These are phyloP conservation scores for Apomyelois bistriatella DNA, from an alignment of 2,888 invertebrate genomes.

Conservation along the genomic window DNA sequence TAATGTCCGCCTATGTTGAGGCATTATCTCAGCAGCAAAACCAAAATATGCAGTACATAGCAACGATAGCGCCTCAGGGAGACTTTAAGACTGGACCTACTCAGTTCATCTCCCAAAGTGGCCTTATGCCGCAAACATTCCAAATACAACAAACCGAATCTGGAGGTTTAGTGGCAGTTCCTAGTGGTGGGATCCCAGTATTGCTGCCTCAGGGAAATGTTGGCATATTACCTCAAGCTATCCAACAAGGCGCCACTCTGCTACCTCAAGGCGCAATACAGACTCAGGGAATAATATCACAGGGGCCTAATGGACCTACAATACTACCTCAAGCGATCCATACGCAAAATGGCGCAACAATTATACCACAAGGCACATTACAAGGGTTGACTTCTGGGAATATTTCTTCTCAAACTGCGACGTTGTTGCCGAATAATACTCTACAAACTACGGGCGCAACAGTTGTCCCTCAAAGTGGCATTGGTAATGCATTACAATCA, in stretches of 20 bases:
- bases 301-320: slow-evolving; percentile 79
- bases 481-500: slow-evolving; percentile 68
- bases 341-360: slow-evolving; percentile 80
- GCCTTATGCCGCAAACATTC: slow-evolving; percentile 79
- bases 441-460: slow-evolving; percentile 62
- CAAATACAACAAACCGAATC: slow-evolving; percentile 82
- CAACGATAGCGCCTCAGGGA: slow-evolving; percentile 83
- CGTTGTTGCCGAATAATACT: slow-evolving; percentile 60
- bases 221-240: slow-evolving; percentile 69
- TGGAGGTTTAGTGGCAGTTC: slow-evolving; percentile 80
- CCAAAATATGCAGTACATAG: slow-evolving; percentile 88
- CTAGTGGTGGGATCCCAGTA: slow-evolving; percentile 81
- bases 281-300: slow-evolving; percentile 73
- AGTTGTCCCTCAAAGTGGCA: slow-evolving; percentile 71
- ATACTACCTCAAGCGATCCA: slow-evolving; percentile 81
- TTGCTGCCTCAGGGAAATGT: slow-evolving; percentile 75
- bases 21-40: slow-evolving; percentile 84
- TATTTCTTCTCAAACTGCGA: slow-evolving; percentile 62
- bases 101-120: slow-evolving; percentile 77
- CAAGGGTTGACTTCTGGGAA: slow-evolving; percentile 64
- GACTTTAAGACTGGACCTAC: slow-evolving; percentile 78
- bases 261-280: slow-evolving; percentile 80
- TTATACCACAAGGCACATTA: slow-evolving; percentile 80
- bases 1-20: slow-evolving; percentile 84
- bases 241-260: slow-evolving; percentile 78